Evolutionary conservation across 2,113 vertebrate genomes (phyloP), one percentile per base, ranked within the genome.

Genomic region (Glaucomys volans): DNA sequence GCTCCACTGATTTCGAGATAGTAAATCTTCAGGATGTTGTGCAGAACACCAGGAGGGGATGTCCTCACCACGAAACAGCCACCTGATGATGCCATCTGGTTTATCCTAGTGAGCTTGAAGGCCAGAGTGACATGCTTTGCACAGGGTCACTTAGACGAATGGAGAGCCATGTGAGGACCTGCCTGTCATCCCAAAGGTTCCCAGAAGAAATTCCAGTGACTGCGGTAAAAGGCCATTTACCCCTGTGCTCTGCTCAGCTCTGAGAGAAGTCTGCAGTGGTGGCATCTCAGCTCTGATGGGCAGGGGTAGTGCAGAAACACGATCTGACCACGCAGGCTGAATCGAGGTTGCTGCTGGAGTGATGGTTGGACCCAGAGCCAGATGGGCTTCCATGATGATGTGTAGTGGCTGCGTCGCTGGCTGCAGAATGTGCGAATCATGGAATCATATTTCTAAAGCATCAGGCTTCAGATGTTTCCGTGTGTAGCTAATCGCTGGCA

Each of bases 401-500:
- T 80, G 71, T 94, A 12, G 50, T 50, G 86, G 64, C 79, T 80
- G 57, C 50, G 82, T 72, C 74, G 91, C 83, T 95, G 95, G 85
- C 52, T 83, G 37, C 52, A 81, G 59, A 83, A 84, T 32, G 91
- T 74, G 69, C 89, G 91, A 94, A 95, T 87, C 83, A 94, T 79
- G 20, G 83, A 69, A 87, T 59, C 66, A 59, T 67, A 57, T 54
- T 93, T 81, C 57, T 75, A 96, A 95, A 95, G 66, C 44, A 54
- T 79, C 50, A 62, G 86, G 26, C 91, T 79, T 94, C 47, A 62
- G 83, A 66, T 75, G 90, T 85, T 95, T 97, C 81, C 13, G 35
- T 57, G 52, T 90, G 88, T 72, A 47, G 67, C 83, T 97, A 84
- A 94, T 96, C 47, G 16, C 67, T 91, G 82, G 91, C 86, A 66